phyloP scores from a whole-genome alignment of 2,888 invertebrate genomes.

The Andrena flavipes region DNA sequence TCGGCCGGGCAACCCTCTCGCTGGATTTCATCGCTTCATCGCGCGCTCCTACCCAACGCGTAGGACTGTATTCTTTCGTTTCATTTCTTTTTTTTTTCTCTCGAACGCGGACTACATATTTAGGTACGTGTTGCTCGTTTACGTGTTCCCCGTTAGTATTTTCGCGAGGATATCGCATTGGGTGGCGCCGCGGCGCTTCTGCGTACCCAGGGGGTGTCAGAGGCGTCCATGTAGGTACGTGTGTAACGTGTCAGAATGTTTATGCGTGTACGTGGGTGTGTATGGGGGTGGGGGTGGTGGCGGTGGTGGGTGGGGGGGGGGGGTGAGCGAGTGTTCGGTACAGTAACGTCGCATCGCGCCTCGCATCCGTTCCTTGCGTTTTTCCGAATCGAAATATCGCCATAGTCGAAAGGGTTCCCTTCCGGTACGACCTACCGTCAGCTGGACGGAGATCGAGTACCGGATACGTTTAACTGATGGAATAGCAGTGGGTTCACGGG shows the following conservation, averaged over 20 bases:
- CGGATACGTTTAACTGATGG: slow-evolving; percentile 69
- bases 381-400: slow-evolving; percentile 73
- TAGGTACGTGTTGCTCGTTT: slow-evolving; percentile 46
- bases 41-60: slow-evolving; percentile 42
- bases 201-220: slow-evolving; percentile 12
- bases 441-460: slow-evolving; percentile 54
- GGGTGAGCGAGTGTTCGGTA: slow-evolving; percentile 41
- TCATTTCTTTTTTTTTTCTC: neutral
- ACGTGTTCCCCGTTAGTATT: slow-evolving; percentile 47
- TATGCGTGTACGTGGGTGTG: slow-evolving; percentile 36
- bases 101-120: slow-evolving; percentile 46
- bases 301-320: neutral
- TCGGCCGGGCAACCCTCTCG: slow-evolving; percentile 41
- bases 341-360: slow-evolving; percentile 59
- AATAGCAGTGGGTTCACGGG: slow-evolving; percentile 71
- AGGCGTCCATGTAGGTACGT: slow-evolving; percentile 6
- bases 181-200: neutral
- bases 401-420: slow-evolving; percentile 75
- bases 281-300: neutral
- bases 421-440: slow-evolving; percentile 64
- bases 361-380: slow-evolving; percentile 50
- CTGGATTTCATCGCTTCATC: slow-evolving; percentile 12
- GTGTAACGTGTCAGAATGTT: neutral
- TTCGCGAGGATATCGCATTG: neutral
- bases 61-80: neutral